A percentile compares a stretch with the other conserved stretches of the same genome.
phyloP scores from a whole-genome alignment of 2,113 vertebrate genomes.

The Mungos mungo region DNA sequence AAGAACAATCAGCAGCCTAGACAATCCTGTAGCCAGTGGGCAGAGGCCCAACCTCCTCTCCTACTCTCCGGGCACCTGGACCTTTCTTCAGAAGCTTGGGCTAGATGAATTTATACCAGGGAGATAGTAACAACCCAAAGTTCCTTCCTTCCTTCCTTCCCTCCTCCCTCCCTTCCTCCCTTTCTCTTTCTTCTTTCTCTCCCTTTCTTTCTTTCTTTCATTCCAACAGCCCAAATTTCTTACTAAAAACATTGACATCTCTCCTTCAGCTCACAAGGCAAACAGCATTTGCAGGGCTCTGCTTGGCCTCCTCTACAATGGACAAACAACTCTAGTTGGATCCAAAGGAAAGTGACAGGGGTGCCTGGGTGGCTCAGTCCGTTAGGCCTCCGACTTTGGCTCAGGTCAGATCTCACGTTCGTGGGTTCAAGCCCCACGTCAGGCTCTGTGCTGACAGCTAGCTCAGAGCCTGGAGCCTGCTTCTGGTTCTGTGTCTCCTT shows the following conservation, averaged over 20 bases:
- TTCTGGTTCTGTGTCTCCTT: too few species aligned
- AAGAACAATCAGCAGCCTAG: background rate
- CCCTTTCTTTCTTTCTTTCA: too few species aligned
- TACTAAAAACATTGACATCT: background rate
- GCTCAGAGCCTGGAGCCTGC: too few species aligned
- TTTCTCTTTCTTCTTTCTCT: too few species aligned
- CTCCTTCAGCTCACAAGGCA: background rate
- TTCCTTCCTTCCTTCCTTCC: too few species aligned
- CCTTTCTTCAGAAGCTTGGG: background rate
- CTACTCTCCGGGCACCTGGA: background rate
- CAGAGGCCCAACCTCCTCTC: background rate
- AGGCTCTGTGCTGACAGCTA: too few species aligned
- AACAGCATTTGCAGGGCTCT: background rate
- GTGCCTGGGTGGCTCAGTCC: too few species aligned
- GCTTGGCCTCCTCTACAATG: background rate
- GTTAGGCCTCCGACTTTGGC: too few species aligned
- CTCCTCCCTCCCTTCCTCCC: too few species aligned
- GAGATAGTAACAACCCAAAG: background rate
- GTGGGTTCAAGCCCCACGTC: too few species aligned
- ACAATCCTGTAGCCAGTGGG: background rate
- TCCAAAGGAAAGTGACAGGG: background rate
- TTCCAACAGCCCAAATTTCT: background rate
- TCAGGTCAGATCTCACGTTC: too few species aligned
- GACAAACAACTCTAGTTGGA: background rate
- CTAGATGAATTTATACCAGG: background rate